Evolutionary conservation across 2,888 invertebrate species (phyloP), one percentile per base, ranked within the genome.

Genomic region (Acanthacorydalis orientalis): DNA sequence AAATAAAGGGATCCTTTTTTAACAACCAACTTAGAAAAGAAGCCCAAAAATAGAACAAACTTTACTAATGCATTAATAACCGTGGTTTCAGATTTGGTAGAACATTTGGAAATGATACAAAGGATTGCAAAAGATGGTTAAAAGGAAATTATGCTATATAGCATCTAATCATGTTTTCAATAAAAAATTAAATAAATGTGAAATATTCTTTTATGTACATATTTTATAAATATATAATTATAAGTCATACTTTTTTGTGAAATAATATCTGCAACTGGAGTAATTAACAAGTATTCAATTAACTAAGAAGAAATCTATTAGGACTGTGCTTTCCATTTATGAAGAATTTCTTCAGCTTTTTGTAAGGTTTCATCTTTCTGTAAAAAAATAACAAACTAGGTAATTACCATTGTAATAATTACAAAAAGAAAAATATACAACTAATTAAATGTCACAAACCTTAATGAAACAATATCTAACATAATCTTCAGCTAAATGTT

Each of bases 401-500:
- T 12, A n/a, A 35, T 35, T 4, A 11, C 7, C 11, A 34, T 9
- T 11, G 34, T 9, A 9, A 35, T 35, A 54, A 53, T 45, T 44
- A 50, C 10, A 50, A 48, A 52, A 44, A 44, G 41, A 44, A 16
- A 45, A 41, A 12, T 37, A 44, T 15, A 44, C 31, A 35, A 34
- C 43, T 47, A 43, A 31, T 48, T 34, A 23, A 23, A 6, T 23
- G 2, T 23, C 23, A 23, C 23, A 44, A 63, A 82, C 88, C 78
- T 96, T 96, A 53, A 91, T 89, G 61, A 92, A 96, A 62, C 95
- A 96, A 66, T 92, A 93, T 44, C 96, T 74, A 1, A 93, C 85
- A 60, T 77, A 87, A 63, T 89, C 76, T 63, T 92, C 88, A 0
- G 80, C 92, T 7, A 93, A 65, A 48, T 69, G 64, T 62, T 91